phyloP scores from a whole-genome alignment of 2,113 vertebrate genomes.

The Nematolebias whitei region DNA sequence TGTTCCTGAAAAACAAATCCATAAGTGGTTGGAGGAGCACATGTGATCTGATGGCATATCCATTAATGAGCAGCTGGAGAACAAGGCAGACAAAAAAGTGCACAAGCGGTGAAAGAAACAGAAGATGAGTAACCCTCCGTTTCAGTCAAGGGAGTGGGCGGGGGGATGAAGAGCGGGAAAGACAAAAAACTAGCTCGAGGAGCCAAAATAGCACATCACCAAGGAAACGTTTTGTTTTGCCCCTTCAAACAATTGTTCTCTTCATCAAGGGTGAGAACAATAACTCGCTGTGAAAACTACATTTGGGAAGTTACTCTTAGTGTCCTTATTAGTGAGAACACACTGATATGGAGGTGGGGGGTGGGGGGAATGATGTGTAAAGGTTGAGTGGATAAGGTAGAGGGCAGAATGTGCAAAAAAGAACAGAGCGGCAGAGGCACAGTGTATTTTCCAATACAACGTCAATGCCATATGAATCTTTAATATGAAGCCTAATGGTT shows the following conservation, averaged over 20 bases:
- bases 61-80: slow-evolving; percentile 58
- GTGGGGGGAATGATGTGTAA: slow-evolving; percentile 4
- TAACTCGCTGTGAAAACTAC: slow-evolving; percentile 74
- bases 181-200: slow-evolving; percentile 50
- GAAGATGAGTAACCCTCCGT: slow-evolving; percentile 34
- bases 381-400: slow-evolving; percentile 41
- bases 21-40: slow-evolving; percentile 54
- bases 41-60: slow-evolving; percentile 40
- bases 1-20: slow-evolving; percentile 61
- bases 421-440: slow-evolving; percentile 44
- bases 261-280: slow-evolving; percentile 61
- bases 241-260: slow-evolving; percentile 72
- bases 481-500: slow-evolving; percentile 71
- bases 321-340: slow-evolving; percentile 78
- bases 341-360: slow-evolving; percentile 50
- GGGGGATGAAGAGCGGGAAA: slow-evolving; percentile 23
- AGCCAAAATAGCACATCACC: slow-evolving; percentile 59
- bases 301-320: slow-evolving; percentile 76
- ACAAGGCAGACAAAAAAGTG: slow-evolving; percentile 30
- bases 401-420: slow-evolving; percentile 45
- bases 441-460: slow-evolving; percentile 46
- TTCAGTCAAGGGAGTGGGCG: slow-evolving; percentile 16
- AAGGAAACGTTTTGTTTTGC: slow-evolving; percentile 68
- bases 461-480: slow-evolving; percentile 69
- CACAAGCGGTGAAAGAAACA: slow-evolving; percentile 19